Evolutionary conservation across 2,113 vertebrate species (phyloP), one percentile per base, ranked within the genome.

Genomic region (Lophochroa leadbeateri): DNA sequence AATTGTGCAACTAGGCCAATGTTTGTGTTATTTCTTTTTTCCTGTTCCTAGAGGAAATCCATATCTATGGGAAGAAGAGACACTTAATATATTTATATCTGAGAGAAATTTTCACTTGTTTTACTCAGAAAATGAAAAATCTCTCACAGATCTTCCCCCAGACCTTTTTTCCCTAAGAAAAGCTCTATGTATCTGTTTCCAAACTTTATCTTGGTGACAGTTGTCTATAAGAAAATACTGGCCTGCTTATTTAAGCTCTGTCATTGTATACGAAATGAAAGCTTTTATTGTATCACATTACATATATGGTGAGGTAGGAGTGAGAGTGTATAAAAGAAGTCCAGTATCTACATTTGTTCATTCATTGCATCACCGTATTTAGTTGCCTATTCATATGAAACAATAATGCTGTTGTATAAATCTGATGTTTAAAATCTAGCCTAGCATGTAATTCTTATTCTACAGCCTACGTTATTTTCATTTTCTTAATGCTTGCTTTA

Each of bases 261-360:
- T 58, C 89, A 91, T 94, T 95, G 92, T 95, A 87, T 69, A 95
- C 5, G 0, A 76, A 95, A 89, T 89, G 86, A 96, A 97, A 85
- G 92, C 88, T 95, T 96, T 97, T 95, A 95, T 94, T 96, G 86
- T 97, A 96, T 95, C 65, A 27, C 20, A 29, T 95, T 96, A 92
- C 95, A 79, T 92, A 94, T 89, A 96, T 74, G 70, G 88, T 96
- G 86, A 96, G 58, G 77, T 85, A 92, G 74, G 67, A 79, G 44
- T 86, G 67, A 91, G 74, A 87, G 63, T 58, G 37, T 7, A 65
- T 91, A 87, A 91, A 96, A 91, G 77, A 89, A 94, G 84, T 84
- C 67, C 95, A 92, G 83, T 96, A 95, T 94, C 92, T 94, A 70
- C 78, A 33, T 77, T 95, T 93, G 69, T 70, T 82, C 96, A 94